A percentile compares a stretch with the other conserved stretches of the same genome.
phyloP scores from a whole-genome alignment of 2,888 invertebrate species.

The Tenthredo notha region DNA sequence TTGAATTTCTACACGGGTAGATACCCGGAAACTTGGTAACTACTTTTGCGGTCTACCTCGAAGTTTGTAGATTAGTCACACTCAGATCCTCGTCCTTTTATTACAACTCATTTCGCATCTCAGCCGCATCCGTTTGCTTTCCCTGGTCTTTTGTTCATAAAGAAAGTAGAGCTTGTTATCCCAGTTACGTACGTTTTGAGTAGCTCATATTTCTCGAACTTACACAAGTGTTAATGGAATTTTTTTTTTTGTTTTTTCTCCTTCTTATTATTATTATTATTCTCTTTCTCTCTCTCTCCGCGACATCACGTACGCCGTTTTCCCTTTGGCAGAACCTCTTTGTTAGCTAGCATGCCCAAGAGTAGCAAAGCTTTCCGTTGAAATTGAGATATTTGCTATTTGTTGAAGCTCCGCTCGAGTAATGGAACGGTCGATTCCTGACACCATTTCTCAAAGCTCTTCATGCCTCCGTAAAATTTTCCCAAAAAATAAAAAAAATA shows the following conservation, averaged over 20 bases:
- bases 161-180: background rate
- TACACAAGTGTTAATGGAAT: constrained; percentile 6
- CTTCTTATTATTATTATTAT: too few species aligned
- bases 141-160: background rate
- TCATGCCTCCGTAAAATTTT: background rate
- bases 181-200: background rate
- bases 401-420: background rate
- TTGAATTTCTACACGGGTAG: too few species aligned
- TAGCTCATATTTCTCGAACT: constrained; percentile 11
- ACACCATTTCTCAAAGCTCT: constrained; percentile 22
- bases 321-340: constrained; percentile 8
- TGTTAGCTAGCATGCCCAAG: constrained; percentile 7
- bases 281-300: background rate
- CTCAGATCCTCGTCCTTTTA: constrained; percentile 1
- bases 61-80: constrained; percentile 23
- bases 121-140: background rate
- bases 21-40: background rate
- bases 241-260: background rate
- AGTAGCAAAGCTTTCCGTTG: constrained; percentile 12
- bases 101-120: background rate
- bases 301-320: constrained; percentile 7
- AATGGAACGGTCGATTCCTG: constrained; percentile 24
- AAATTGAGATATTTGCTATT: constrained; percentile 33
- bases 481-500: background rate
- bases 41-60: constrained; percentile 17